A percentile compares a stretch with the other conserved stretches of the same genome.
These are phyloP conservation scores for Ctena decussata DNA, from an alignment of 2,888 invertebrate genomes.

Conservation along the genomic window DNA sequence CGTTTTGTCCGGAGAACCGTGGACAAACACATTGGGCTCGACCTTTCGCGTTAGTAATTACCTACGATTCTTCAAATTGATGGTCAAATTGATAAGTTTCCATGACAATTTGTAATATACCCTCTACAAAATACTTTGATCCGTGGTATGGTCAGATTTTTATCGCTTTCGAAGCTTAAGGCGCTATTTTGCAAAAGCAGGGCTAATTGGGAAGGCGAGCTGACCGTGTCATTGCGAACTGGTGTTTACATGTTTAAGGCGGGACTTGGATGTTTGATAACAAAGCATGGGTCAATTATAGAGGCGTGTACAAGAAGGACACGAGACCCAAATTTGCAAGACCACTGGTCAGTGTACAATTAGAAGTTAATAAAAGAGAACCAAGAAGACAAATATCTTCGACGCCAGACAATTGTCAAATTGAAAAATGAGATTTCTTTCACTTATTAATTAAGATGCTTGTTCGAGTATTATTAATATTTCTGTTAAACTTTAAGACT, in stretches of 20 bases:
- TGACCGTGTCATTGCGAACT: conserved; percentile 11
- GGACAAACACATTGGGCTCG: conserved; percentile 63
- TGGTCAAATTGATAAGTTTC: conserved; percentile 62
- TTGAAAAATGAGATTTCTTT: conserved; percentile 4
- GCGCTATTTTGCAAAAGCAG: conserved; percentile 2
- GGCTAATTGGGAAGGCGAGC: conserved; percentile 4
- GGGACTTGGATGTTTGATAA: background rate
- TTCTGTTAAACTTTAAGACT: too few relatives aligned
- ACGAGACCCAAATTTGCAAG: conserved; percentile 13
- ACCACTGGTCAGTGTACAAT: conserved; percentile 1
- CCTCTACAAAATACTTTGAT: conserved; percentile 62
- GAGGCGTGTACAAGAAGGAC: background rate
- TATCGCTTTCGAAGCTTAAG: conserved; percentile 32
- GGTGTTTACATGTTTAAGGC: conserved; percentile 16
- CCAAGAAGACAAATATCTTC: background rate
- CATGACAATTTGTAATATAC: conserved; percentile 70
- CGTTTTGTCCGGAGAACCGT: conserved; percentile 61
- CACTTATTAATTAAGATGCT: background rate
- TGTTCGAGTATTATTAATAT: too few relatives aligned
- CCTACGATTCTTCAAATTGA: conserved; percentile 62
- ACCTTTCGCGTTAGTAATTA: conserved; percentile 62
- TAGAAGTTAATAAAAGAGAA: conserved; percentile 3
- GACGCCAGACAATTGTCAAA: conserved; percentile 9
- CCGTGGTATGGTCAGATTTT: conserved; percentile 48
- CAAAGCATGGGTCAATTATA: background rate